Base-by-base conservation (phyloP, 64 coral and sea anemone genomes). In the Montipora efflorescens region DNA sequence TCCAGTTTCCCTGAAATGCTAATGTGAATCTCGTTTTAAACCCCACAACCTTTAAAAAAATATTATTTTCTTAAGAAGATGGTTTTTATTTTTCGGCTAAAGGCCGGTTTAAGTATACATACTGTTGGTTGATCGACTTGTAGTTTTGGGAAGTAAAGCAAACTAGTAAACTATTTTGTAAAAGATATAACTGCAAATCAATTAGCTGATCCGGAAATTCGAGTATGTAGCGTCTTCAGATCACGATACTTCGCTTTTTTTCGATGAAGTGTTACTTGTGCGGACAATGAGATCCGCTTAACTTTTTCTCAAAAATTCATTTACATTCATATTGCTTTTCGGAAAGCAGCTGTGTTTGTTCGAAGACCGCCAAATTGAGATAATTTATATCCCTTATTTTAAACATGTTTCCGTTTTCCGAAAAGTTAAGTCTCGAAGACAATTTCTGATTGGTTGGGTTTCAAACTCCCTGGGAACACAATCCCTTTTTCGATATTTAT, bases 291-390 rank as follows among this genome's bases (percentile, higher is more conserved):
- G 18, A 46, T 36, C 36, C 36, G 36, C 36, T 36, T 36, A 36
- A 49, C 11, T 14, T 49, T 86, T 67, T 52, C 82, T 64, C 14
- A 11, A 64, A 49, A 12, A 12, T 5, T 71, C 46, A 86, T 86
- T 86, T 86, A 59, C 66, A 86, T 86, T 71, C 71, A 67, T 86
- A 86, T 50, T 50, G 82, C 82, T 14, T 71, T 18, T n/a, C 11
- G 1, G 15, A 20, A 7, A 22, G 18, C 82, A 86, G 82, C 82
- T 86, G 82, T 72, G 66, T 72, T 71, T 21, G 62, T 66, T 48
- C 0, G 15, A 36, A 5, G 8, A 49, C 46, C 11, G 43, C 5
- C 14, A 66, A 84, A 84, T 50, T 48, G 44, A 72, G 82, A 71
- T 18, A 86, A 86, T 0, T 64, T n/a, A 51, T 67, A 10, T 86